These are phyloP conservation scores for Drosophila nigricruria DNA, from an alignment of 2,888 invertebrate species.

Conservation along the genomic window DNA sequence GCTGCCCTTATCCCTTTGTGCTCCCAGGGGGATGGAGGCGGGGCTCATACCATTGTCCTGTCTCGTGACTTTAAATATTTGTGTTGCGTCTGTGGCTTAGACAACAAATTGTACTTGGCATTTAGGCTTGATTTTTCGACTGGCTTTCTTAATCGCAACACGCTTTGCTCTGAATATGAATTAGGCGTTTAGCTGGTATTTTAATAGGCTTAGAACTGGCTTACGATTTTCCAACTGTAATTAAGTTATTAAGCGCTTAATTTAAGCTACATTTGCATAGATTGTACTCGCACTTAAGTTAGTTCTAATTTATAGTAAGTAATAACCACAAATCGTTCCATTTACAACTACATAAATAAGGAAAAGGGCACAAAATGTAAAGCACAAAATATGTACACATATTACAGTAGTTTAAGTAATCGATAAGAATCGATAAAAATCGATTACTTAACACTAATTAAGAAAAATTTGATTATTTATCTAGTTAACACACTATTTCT, in stretches of 20 bases:
- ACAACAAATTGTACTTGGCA: conserved; percentile 29
- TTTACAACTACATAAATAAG: conserved; percentile 26
- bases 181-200: conserved; percentile 30
- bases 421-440: neutral
- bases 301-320: conserved; percentile 22
- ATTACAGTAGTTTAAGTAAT: neutral
- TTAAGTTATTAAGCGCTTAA: conserved; percentile 22
- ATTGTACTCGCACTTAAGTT: conserved; percentile 29
- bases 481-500: neutral
- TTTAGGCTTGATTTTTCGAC: conserved; percentile 32
- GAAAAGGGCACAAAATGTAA: neutral
- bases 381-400: no score
- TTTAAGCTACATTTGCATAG: conserved; percentile 12
- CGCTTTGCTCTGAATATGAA: conserved; percentile 44
- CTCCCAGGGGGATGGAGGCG: conserved; percentile 14
- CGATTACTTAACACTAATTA: neutral
- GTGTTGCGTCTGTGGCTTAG: conserved; percentile 36
- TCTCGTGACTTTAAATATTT: conserved; percentile 63
- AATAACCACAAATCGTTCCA: conserved; percentile 65
- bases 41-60: conserved; percentile 3
- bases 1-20: conserved; percentile 26
- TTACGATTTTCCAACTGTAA: conserved; percentile 3
- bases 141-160: conserved; percentile 10
- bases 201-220: conserved; percentile 26
- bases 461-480: neutral